A percentile compares a stretch with the other conserved stretches of the same genome.
Evolutionary conservation across 2,113 vertebrate species (phyloP).

Genomic region (Melospiza melodia): DNA sequence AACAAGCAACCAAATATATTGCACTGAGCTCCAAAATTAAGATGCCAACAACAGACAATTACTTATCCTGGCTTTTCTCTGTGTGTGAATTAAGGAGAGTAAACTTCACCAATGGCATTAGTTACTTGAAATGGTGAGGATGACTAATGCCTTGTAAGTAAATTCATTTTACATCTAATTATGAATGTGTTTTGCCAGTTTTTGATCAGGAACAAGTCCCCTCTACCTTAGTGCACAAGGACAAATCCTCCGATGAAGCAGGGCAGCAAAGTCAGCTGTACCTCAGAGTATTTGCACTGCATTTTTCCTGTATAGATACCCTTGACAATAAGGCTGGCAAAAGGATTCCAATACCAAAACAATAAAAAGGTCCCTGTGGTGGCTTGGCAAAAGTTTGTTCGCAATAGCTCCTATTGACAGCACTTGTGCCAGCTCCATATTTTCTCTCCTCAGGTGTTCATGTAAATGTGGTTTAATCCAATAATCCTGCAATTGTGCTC

Average conservation of each 20-base stretch:
- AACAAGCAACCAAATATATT: constrained; percentile 35
- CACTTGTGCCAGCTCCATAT: background rate
- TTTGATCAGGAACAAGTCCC: background rate
- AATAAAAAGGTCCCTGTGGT: background rate
- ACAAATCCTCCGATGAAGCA: background rate
- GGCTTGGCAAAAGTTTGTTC: background rate
- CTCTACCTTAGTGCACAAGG: background rate
- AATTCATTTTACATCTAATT: background rate
- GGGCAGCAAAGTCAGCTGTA: background rate
- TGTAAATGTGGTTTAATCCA: background rate
- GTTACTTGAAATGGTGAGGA: background rate
- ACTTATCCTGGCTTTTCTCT: constrained; percentile 43
- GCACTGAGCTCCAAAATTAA: constrained; percentile 43
- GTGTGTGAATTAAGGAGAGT: constrained; percentile 18
- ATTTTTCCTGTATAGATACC: background rate
- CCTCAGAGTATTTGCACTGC: background rate
- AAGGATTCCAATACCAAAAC: background rate
- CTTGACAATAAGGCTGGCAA: background rate
- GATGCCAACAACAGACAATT: constrained; percentile 28
- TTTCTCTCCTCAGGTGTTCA: background rate
- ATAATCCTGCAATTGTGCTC: background rate
- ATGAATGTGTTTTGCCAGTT: background rate
- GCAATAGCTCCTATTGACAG: background rate
- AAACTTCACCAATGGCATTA: background rate
- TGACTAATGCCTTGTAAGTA: background rate